Conservation (phyloP, 2,888 invertebrate genomes). For the Lepidocyrtoides sp. region DNA sequence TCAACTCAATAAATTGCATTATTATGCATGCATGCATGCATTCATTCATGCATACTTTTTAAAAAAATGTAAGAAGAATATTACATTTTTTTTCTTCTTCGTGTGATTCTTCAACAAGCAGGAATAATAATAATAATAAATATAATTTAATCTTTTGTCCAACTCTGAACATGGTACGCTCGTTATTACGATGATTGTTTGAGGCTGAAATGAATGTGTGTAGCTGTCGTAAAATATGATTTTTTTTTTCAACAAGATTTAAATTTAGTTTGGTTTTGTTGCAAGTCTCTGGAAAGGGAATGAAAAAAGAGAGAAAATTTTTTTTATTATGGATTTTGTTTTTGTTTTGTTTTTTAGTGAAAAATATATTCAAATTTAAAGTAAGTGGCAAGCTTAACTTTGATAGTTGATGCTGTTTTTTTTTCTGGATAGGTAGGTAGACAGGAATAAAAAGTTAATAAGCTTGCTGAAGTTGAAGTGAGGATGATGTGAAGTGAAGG, state of each 20-base stretch:
- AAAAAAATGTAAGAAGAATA: no score
- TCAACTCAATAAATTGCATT: conserved; percentile 35
- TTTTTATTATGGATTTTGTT: no score
- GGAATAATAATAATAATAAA: no score
- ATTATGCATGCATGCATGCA: conserved; percentile 5
- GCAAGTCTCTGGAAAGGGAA: background rate
- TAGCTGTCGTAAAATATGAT: background rate
- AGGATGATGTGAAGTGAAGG: background rate
- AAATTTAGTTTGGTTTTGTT: background rate
- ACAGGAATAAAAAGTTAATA: background rate
- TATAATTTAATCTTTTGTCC: no score
- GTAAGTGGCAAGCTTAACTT: no score
- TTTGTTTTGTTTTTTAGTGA: no score
- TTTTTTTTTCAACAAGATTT: background rate
- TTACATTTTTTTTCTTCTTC: background rate
- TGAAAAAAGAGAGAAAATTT: background rate
- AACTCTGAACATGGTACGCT: background rate
- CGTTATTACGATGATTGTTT: conserved; percentile 29
- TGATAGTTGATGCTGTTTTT: no score
- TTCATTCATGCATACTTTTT: no score
- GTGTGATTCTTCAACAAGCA: no score
- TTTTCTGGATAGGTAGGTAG: no score
- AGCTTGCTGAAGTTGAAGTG: background rate
- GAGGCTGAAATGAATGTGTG: background rate
- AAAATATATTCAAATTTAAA: no score